Evolutionary conservation across 1,140 invertebrate species (phyloP).

Genomic region (Pogonognathellus flavescens): DNA sequence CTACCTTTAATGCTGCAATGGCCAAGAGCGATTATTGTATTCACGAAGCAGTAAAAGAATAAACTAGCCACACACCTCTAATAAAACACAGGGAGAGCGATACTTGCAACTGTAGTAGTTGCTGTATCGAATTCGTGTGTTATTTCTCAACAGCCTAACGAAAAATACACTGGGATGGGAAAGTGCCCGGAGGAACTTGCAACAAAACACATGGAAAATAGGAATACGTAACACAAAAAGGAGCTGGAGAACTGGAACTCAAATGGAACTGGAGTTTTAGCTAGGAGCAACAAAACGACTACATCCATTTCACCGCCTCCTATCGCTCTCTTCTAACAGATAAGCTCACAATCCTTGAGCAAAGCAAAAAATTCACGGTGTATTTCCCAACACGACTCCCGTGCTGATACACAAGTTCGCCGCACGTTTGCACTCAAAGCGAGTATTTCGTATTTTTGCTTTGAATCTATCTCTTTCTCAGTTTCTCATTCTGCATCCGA

Average conservation of each 20-base stretch:
- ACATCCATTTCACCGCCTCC: conserved; percentile 47
- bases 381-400: background rate
- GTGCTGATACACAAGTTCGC: conserved; percentile 43
- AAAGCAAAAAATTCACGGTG: conserved; percentile 35
- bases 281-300: conserved; percentile 45
- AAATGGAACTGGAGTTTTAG: background rate
- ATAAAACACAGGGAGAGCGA: background rate
- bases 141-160: conserved; percentile 14
- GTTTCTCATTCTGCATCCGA: background rate
- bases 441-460: background rate
- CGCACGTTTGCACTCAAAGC: conserved; percentile 43
- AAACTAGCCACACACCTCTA: background rate
- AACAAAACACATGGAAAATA: conserved; percentile 12
- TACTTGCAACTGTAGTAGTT: background rate
- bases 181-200: background rate
- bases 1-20: background rate
- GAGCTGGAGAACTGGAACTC: background rate
- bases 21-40: conserved; percentile 12
- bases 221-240: conserved; percentile 29
- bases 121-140: background rate
- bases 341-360: conserved; percentile 10
- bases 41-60: background rate
- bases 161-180: conserved; percentile 1
- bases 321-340: conserved; percentile 42
- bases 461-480: background rate